phyloP scores from a whole-genome alignment of 1,140 invertebrate species.

The Venustaconcha ellipsiformis region DNA sequence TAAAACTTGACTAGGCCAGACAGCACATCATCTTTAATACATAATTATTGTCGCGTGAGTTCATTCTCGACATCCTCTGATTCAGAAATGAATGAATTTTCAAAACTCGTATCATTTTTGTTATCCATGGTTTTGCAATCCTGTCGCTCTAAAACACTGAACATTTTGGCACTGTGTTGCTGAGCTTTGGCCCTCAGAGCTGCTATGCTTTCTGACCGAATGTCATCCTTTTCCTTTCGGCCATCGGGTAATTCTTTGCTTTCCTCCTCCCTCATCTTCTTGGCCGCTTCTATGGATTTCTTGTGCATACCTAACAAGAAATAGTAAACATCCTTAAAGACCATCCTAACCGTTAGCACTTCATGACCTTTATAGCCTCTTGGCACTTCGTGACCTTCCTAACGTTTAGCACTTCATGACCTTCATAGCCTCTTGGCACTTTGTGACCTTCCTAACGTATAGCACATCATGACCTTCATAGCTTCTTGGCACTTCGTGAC shows the following conservation, averaged over 20 bases:
- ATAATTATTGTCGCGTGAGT: constrained; percentile 3
- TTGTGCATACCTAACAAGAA: constrained; percentile 92
- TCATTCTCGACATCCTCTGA: constrained; percentile 10
- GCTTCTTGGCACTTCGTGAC: too few species aligned
- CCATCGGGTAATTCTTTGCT: constrained; percentile 27
- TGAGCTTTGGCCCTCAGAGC: constrained; percentile 92
- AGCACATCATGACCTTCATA: too few species aligned
- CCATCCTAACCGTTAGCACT: too few species aligned
- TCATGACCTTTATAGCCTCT: too few species aligned
- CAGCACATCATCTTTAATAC: background rate
- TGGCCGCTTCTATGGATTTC: constrained; percentile 95
- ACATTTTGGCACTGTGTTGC: constrained; percentile 82
- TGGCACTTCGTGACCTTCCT: too few species aligned
- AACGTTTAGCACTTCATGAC: too few species aligned
- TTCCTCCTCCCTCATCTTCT: constrained; percentile 82
- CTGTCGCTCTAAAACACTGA: constrained; percentile 30
- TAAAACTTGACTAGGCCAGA: background rate
- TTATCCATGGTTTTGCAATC: constrained; percentile 2
- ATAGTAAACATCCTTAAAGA: too few species aligned
- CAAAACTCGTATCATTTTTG: constrained; percentile 5
- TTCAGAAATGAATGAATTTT: constrained; percentile 18
- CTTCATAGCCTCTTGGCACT: too few species aligned
- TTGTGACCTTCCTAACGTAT: too few species aligned
- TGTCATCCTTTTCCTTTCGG: constrained; percentile 41
- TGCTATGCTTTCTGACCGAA: constrained; percentile 81